Conservation (phyloP, 2,888 invertebrate species). For the Synanthedon myopaeformis region DNA sequence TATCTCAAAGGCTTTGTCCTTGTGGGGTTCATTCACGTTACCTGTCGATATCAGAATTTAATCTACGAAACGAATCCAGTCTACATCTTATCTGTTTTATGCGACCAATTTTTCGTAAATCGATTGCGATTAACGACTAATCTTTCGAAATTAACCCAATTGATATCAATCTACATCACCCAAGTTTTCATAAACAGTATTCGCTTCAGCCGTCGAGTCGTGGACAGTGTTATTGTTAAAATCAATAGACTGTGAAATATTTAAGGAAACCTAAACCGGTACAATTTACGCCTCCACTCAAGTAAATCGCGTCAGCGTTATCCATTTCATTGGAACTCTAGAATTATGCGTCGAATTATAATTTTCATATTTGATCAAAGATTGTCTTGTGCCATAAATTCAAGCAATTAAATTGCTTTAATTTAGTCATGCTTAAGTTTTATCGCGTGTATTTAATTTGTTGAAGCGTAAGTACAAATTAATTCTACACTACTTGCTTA, state of each 20-base stretch:
- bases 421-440: too few relatives aligned
- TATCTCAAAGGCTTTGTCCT: constrained; percentile 58
- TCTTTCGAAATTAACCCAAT: neutral
- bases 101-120: neutral
- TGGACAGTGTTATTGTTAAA: constrained; percentile 18
- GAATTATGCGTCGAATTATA: too few relatives aligned
- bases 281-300: neutral
- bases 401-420: too few relatives aligned
- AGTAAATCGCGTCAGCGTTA: constrained; percentile 10
- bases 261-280: constrained; percentile 7
- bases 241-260: constrained; percentile 3
- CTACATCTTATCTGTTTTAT: constrained; percentile 26
- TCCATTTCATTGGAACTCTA: constrained; percentile 16
- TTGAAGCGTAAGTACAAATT: too few relatives aligned
- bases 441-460: too few relatives aligned
- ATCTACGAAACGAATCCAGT: constrained; percentile 51
- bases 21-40: constrained; percentile 58
- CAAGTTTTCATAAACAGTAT: too few relatives aligned
- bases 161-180: neutral
- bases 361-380: too few relatives aligned
- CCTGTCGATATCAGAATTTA: constrained; percentile 49
- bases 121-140: neutral
- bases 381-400: too few relatives aligned
- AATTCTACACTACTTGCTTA: too few relatives aligned
- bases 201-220: constrained; percentile 1